Conservation (phyloP, 2,797 vertebrate genomes). For the Prunella strophiata region DNA sequence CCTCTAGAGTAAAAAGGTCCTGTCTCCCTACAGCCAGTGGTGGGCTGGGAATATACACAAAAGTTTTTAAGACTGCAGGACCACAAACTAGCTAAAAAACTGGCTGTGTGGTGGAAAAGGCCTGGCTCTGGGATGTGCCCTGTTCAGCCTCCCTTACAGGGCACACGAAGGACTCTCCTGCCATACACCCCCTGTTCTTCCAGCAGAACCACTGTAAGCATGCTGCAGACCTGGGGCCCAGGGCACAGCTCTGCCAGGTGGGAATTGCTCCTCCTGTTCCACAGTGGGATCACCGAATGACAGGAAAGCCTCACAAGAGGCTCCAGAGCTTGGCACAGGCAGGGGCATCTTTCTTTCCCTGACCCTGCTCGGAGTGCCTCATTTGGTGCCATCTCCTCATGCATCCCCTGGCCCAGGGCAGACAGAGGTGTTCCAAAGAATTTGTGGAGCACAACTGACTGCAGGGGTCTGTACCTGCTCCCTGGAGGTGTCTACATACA, state of each 20-base stretch:
- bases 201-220: neutral
- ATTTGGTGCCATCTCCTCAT: accelerated
- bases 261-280: neutral
- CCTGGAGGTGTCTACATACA: neutral
- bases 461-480: neutral
- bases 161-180: neutral
- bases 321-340: neutral
- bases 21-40: accelerated
- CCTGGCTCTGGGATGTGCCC: neutral
- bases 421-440: neutral
- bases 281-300: neutral
- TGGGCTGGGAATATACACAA: accelerated
- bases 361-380: neutral
- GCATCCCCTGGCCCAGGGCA: neutral
- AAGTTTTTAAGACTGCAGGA: neutral
- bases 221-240: accelerated
- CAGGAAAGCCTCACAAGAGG: neutral
- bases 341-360: neutral
- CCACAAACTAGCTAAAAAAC: neutral
- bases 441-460: accelerated
- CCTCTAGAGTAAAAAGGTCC: neutral
- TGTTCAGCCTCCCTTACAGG: neutral
- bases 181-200: neutral
- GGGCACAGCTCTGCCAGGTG: neutral
- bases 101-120: neutral